These are phyloP conservation scores for Argentina silus DNA, from an alignment of 2,797 vertebrate species.

Conservation along the genomic window DNA sequence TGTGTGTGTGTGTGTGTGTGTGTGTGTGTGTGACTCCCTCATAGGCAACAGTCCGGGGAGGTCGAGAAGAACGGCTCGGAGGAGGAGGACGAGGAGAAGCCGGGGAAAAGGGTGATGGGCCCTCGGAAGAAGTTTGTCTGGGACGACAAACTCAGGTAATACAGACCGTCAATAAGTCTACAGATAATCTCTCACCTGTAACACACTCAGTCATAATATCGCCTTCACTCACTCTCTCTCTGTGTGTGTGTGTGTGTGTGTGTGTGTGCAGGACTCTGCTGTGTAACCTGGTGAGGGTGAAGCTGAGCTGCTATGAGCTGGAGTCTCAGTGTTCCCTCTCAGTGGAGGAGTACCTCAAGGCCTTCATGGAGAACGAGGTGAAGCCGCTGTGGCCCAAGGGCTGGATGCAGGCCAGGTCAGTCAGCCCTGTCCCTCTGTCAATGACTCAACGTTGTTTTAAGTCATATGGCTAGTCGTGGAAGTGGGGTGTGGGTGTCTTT, in stretches of 20 bases:
- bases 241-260: slow-evolving; percentile 18
- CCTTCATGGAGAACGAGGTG: slow-evolving; percentile 93
- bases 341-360: slow-evolving; percentile 95
- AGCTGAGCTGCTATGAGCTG: slow-evolving; percentile 95
- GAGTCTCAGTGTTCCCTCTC: slow-evolving; percentile 93
- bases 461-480: too few relatives aligned
- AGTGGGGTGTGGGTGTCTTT: too few relatives aligned
- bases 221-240: too few relatives aligned
- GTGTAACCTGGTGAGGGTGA: slow-evolving; percentile 95
- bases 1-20: slow-evolving; percentile 27
- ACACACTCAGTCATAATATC: too few relatives aligned
- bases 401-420: slow-evolving; percentile 99
- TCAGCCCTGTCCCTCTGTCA: too few relatives aligned
- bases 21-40: slow-evolving; percentile 18
- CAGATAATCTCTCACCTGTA: too few relatives aligned
- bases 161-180: too few relatives aligned
- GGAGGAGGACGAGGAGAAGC: slow-evolving; percentile 90
- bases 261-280: slow-evolving; percentile 84
- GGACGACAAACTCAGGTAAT: slow-evolving; percentile 87
- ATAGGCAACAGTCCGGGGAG: slow-evolving; percentile 82
- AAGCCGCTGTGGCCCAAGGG: slow-evolving; percentile 97
- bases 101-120: slow-evolving; percentile 86
- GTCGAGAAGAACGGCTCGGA: slow-evolving; percentile 87
- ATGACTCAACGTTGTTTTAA: too few relatives aligned
- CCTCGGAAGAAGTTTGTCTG: slow-evolving; percentile 90